Conservation (phyloP, 2,113 vertebrate species). For the Athene cunicularia region DNA sequence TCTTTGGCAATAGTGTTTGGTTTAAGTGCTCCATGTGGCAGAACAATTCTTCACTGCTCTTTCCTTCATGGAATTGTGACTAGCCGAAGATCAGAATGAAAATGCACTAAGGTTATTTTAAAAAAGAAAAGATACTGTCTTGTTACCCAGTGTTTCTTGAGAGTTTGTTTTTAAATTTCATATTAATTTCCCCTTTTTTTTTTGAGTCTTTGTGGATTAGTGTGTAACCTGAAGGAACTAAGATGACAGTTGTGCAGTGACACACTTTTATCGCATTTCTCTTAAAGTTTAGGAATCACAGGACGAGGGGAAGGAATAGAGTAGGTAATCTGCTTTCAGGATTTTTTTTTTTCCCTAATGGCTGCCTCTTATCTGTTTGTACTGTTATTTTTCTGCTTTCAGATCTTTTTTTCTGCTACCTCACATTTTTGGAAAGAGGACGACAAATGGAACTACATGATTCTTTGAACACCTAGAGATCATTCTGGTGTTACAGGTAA, state of each 20-base stretch:
- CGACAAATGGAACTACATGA: not conserved
- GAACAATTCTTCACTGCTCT: not conserved
- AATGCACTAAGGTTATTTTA: not conserved
- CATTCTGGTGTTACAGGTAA: not conserved
- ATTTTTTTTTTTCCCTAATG: no score
- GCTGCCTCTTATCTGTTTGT: not conserved
- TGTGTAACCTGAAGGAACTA: not conserved
- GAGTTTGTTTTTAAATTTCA: not conserved
- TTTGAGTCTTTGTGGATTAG: not conserved
- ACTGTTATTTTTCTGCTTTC: not conserved
- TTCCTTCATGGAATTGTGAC: not conserved
- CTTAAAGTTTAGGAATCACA: not conserved
- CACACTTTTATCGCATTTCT: rapidly evolving
- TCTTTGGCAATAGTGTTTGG: not conserved
- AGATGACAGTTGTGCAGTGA: not conserved
- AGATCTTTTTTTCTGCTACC: slow-evolving; percentile 36
- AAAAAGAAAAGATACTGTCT: not conserved
- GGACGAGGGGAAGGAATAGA: not conserved
- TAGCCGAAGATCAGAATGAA: not conserved
- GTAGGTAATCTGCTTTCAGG: not conserved
- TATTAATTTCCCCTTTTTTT: not conserved
- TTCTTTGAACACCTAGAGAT: slow-evolving; percentile 11
- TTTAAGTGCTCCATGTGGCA: not conserved
- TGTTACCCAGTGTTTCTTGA: not conserved
- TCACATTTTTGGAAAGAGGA: not conserved